Base-by-base conservation (phyloP, 1,140 invertebrate genomes). In the Pseudomyrmex concolor region DNA sequence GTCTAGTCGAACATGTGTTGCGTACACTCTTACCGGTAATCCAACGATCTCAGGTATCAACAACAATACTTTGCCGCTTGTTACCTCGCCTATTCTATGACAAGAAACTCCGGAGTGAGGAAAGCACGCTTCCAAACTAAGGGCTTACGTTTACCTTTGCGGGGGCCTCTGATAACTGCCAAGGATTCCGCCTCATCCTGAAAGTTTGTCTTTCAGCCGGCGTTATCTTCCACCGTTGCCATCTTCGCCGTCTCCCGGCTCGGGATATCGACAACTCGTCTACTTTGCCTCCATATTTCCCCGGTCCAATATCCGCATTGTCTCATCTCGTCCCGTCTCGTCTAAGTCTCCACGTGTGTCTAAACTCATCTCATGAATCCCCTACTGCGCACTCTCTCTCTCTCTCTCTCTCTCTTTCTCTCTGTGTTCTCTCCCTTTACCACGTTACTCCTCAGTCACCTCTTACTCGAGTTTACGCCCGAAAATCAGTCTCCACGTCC, bases 251-350 rank as follows among this genome's bases (percentile, higher is more conserved):
- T 54, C 59, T 85, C 25, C 57, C 74, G 62, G 85, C 84, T 89
- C 76, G 84, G 84, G 34, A 34, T 92, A 94, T 94, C 91, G 93
- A 93, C 91, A 93, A 89, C 90, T 91, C 90, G 83, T 90, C 88
- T 91, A 90, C 90, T 90, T 93, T 86, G 89, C 88, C 90, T 84
- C 84, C 90, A 91, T 91, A 90, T 91, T 90, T 90, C 80, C 89
- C 82, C 77, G 87, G 88, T 91, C 90, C 91, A 92, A 93, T 93
- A 94, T 94, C 92, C 90, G 86, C 89, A 92, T 93, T 93, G 91
- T 92, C 77, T 86, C 76, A 64, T 82, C 90, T 91, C 88, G 70
- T 83, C 90, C 91, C 88, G 85, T 90, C 91, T 91, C 88, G 84
- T 89, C 90, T 90, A 70, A 72, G 83, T 84, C 83, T 67, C 72